Conservation (phyloP, 2,888 invertebrate species). For the Pyrochroa serraticornis region DNA sequence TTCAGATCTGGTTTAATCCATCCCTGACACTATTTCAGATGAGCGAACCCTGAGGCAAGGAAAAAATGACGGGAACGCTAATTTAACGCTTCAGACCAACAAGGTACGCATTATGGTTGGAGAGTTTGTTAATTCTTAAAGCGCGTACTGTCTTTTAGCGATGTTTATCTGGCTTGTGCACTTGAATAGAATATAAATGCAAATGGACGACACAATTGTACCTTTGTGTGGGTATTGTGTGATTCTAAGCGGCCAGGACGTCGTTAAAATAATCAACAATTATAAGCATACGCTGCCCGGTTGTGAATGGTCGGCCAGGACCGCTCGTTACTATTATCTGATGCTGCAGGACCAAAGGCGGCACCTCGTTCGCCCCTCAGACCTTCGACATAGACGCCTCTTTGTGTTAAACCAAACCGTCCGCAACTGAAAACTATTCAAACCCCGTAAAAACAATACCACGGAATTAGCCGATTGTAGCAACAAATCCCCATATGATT, state of each 20-base stretch:
- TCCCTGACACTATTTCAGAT: slow-evolving; percentile 31
- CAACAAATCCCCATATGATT: too few relatives aligned
- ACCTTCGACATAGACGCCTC: neutral
- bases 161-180: slow-evolving; percentile 56
- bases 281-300: slow-evolving; percentile 46
- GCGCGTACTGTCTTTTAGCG: slow-evolving; percentile 54
- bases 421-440: neutral
- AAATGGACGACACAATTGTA: slow-evolving; percentile 58
- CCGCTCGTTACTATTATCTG: slow-evolving; percentile 32
- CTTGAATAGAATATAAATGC: slow-evolving; percentile 59
- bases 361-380: slow-evolving; percentile 27
- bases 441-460: too few relatives aligned
- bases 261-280: slow-evolving; percentile 59
- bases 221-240: slow-evolving; percentile 56
- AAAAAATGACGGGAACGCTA: slow-evolving; percentile 22
- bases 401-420: neutral
- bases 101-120: slow-evolving; percentile 27
- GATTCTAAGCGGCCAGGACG: slow-evolving; percentile 52
- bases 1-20: slow-evolving; percentile 46
- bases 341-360: slow-evolving; percentile 43
- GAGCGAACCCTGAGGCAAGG: slow-evolving; percentile 19
- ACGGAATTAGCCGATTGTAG: neutral
- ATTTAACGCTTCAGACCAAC: slow-evolving; percentile 24
- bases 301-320: slow-evolving; percentile 23
- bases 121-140: slow-evolving; percentile 55